These are phyloP conservation scores for Procavia capensis DNA, from an alignment of 2,113 vertebrate species.

Conservation along the genomic window DNA sequence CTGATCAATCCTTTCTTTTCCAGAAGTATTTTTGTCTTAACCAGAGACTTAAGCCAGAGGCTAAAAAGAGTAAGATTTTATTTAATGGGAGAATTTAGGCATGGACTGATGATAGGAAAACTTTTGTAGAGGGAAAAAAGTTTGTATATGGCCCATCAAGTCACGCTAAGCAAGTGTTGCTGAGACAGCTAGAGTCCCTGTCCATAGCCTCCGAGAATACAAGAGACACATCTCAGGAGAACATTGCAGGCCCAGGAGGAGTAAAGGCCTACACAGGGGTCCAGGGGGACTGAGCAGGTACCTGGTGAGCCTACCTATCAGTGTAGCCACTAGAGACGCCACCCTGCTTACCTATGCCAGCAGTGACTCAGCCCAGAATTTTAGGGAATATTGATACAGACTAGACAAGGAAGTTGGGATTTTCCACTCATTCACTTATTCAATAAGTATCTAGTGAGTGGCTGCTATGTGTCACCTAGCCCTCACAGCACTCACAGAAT, in stretches of 20 bases:
- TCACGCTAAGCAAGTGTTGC: background rate
- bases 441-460: background rate
- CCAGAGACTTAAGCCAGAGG: background rate
- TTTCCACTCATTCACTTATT: constrained; percentile 17
- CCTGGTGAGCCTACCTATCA: background rate
- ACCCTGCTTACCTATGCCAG: background rate
- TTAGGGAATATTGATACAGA: background rate
- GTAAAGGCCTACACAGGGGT: background rate
- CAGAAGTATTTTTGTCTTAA: background rate
- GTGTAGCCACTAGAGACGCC: background rate
- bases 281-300: background rate
- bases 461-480: background rate
- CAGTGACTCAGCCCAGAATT: background rate
- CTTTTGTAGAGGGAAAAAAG: background rate
- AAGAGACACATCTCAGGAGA: background rate
- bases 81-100: background rate
- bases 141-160: background rate
- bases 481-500: background rate
- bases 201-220: background rate
- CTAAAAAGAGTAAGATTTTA: background rate
- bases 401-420: background rate
- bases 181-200: background rate
- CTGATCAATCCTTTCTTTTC: background rate
- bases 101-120: background rate
- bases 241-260: background rate